Percentiles rank a stretch among this genome's conserved stretches.
These are phyloP conservation scores for Thalassophryne amazonica DNA, from an alignment of 2,797 vertebrate genomes.

Conservation along the genomic window DNA sequence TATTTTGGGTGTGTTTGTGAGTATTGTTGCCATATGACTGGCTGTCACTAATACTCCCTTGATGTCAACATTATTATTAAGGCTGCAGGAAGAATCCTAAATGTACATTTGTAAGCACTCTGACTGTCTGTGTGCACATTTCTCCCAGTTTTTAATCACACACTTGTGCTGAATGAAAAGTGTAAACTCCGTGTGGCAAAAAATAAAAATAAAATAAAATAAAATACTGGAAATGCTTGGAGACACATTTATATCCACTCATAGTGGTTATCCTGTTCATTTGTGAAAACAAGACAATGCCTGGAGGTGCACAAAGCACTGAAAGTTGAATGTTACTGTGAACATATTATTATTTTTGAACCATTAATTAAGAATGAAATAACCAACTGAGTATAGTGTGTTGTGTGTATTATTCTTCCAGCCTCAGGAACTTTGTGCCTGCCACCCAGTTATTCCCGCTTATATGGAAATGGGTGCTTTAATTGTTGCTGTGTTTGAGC, in stretches of 20 bases:
- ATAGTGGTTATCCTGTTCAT: background rate
- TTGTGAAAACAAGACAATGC: slow-evolving; percentile 16
- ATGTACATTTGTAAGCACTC: slow-evolving; percentile 54
- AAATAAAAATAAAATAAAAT: slow-evolving; percentile 8
- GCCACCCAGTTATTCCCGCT: slow-evolving; percentile 38
- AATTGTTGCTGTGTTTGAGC: slow-evolving; percentile 58
- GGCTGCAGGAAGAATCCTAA: slow-evolving; percentile 38
- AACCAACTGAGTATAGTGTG: slow-evolving; percentile 24
- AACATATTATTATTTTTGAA: slow-evolving; percentile 12
- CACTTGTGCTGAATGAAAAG: slow-evolving; percentile 28
- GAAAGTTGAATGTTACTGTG: slow-evolving; percentile 9
- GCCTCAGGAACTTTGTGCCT: slow-evolving; percentile 37
- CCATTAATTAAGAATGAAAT: slow-evolving; percentile 32
- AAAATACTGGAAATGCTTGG: slow-evolving; percentile 19
- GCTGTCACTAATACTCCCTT: slow-evolving; percentile 24
- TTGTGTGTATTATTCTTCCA: slow-evolving; percentile 22
- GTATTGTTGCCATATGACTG: slow-evolving; percentile 12
- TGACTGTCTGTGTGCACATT: slow-evolving; percentile 27
- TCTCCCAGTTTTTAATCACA: too few species aligned
- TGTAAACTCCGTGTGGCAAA: slow-evolving; percentile 25
- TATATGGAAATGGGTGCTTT: slow-evolving; percentile 38
- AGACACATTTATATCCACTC: slow-evolving; percentile 20
- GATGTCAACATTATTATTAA: slow-evolving; percentile 34
- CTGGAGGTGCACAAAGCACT: slow-evolving; percentile 2
- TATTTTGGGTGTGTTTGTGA: slow-evolving; percentile 19